phyloP scores from a whole-genome alignment of 2,113 vertebrate species.

The Rhinopomastus cyanomelas region DNA sequence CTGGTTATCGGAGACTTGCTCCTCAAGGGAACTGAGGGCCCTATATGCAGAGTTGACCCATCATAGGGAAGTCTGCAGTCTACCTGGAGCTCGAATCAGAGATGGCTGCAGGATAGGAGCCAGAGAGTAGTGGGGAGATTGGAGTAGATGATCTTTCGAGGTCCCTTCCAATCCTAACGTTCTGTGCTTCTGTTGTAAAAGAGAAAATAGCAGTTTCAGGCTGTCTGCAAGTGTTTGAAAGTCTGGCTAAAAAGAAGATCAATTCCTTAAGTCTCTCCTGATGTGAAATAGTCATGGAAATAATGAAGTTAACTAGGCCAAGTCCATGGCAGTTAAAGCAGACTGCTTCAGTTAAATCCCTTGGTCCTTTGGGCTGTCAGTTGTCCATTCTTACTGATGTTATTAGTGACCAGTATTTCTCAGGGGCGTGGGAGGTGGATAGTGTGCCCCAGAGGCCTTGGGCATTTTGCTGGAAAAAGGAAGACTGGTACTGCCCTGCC shows the following conservation, averaged over 20 bases:
- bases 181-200: too few species aligned
- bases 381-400: background rate
- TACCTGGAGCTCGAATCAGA: too few species aligned
- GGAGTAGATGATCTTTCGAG: too few species aligned
- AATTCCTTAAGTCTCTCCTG: background rate
- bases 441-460: background rate
- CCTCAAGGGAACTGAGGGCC: too few species aligned
- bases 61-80: too few species aligned
- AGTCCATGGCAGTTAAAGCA: background rate
- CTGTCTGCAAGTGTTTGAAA: background rate
- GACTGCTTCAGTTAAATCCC: background rate
- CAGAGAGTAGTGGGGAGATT: too few species aligned
- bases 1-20: too few species aligned
- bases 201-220: background rate
- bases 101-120: too few species aligned
- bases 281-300: background rate
- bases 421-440: background rate
- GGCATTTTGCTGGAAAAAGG: background rate
- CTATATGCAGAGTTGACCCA: too few species aligned
- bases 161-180: too few species aligned
- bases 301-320: background rate
- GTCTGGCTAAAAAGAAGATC: background rate
- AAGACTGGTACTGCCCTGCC: background rate
- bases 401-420: background rate
- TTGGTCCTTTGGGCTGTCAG: background rate